Evolutionary conservation across 2,888 invertebrate genomes (phyloP), one percentile per base, ranked within the genome.

Genomic region (Drosophila robusta): DNA sequence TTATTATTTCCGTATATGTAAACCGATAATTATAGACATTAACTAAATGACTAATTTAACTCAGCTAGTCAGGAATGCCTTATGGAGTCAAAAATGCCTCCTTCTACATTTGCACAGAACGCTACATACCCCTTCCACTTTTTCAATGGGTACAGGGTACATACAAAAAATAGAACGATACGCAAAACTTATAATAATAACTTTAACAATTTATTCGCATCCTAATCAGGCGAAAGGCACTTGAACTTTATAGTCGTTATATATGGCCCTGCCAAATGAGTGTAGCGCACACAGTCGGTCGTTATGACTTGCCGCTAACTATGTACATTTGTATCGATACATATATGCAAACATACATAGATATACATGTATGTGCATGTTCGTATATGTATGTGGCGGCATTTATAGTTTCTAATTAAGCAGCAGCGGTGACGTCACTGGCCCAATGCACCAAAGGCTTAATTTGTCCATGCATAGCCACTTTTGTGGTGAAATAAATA

Each of bases 211-310:
- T 46, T 63, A 56, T 69, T 66, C 36, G 45, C 11, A 58, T 26
- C 38, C 34, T 42, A 55, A 74, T 74, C 66, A 61, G 70, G 34
- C 8, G 12, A 16, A 1, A 46, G 34, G 16, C 50, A 74, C 61
- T 74, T 62, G 44, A 70, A 42, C 18, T 61, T 66, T 70, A 66
- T 70, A 18, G 45, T 42, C 7, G 22, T 66, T 41, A 57, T 66
- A 56, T 56, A 65, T 47, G 24, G 6, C 16, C 11, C 32, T 7
- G 9, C n/a, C 7, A 18, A 12, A 0, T 18, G 39, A 52, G 24
- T 50, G 52, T 46, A 70, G 60, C n/a, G 49, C 26, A 64, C 26
- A 26, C 4, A 36, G 7, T 44, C 24, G 9, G 55, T 52, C 56
- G 46, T 36, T 46, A 18, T 57, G 34, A 14, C 41, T 38, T n/a